Evolutionary conservation across 1,140 invertebrate species (phyloP).

Genomic region (Bombus pyrosoma): DNA sequence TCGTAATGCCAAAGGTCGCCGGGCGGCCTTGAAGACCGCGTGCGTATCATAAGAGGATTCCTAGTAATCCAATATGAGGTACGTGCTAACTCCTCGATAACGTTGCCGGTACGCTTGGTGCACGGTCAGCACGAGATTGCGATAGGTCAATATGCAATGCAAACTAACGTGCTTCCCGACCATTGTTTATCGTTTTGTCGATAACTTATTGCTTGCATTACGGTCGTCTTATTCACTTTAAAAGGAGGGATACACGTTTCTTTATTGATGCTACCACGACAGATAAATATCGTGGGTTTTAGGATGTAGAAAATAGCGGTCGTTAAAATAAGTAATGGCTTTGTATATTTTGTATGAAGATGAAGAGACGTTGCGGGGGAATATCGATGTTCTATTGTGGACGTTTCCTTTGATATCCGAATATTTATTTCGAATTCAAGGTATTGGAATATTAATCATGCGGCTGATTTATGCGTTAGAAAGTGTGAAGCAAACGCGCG

Average conservation of each 20-base stretch:
- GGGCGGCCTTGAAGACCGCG: slow-evolving; percentile 56
- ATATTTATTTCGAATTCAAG: neutral
- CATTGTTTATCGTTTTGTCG: neutral
- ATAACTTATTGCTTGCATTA: neutral
- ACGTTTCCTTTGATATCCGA: too few species aligned
- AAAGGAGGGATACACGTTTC: too few species aligned
- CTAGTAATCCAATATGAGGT: slow-evolving; percentile 77
- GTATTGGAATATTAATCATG: neutral
- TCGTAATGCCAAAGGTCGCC: slow-evolving; percentile 69
- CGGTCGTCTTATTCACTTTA: neutral
- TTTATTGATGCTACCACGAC: neutral
- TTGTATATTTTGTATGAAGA: neutral
- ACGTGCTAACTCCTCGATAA: slow-evolving; percentile 66
- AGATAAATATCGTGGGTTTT: neutral
- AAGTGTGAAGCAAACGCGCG: neutral
- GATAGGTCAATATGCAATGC: slow-evolving; percentile 51
- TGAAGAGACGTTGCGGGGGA: too few species aligned
- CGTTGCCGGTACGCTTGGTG: slow-evolving; percentile 51
- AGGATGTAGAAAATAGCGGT: neutral
- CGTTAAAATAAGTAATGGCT: neutral
- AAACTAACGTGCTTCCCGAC: slow-evolving; percentile 15
- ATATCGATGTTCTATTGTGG: neutral
- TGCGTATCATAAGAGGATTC: slow-evolving; percentile 76
- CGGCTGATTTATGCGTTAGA: neutral
- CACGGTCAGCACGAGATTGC: slow-evolving; percentile 54